These are phyloP conservation scores for Speoplatyrhinus poulsoni DNA, from an alignment of 2,113 vertebrate genomes.

Conservation along the genomic window DNA sequence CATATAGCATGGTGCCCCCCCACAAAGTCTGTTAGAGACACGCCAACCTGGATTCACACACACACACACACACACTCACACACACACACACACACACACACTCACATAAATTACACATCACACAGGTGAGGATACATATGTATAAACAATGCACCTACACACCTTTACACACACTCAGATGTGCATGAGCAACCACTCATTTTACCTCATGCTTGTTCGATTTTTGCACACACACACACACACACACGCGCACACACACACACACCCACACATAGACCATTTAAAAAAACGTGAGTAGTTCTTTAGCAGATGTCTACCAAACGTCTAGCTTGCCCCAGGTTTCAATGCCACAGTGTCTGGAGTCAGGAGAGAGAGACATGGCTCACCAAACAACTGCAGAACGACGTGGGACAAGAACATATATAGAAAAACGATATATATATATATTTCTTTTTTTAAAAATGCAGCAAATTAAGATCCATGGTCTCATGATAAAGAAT, in stretches of 20 bases:
- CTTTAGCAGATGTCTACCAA: slow-evolving; percentile 22
- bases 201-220: neutral
- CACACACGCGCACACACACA: neutral
- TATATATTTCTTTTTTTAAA: no score
- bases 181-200: neutral
- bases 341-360: slow-evolving; percentile 20
- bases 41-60: slow-evolving; percentile 1
- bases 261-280: slow-evolving; percentile 12
- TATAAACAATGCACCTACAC: neutral
- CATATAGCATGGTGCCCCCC: slow-evolving; percentile 4
- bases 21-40: slow-evolving; percentile 32
- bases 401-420: no score
- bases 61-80: slow-evolving; percentile 1
- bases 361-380: slow-evolving; percentile 38
- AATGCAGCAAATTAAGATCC: no score
- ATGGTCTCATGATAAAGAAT: neutral
- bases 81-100: neutral
- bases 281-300: slow-evolving; percentile 34
- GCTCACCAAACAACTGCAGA: no score
- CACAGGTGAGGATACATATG: neutral
- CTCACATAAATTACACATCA: neutral
- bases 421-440: no score
- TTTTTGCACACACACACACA: neutral
- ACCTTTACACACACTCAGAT: neutral
- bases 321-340: slow-evolving; percentile 43